Base-by-base conservation (phyloP, 2,888 invertebrate genomes). In the Polymixis flavicincta region DNA sequence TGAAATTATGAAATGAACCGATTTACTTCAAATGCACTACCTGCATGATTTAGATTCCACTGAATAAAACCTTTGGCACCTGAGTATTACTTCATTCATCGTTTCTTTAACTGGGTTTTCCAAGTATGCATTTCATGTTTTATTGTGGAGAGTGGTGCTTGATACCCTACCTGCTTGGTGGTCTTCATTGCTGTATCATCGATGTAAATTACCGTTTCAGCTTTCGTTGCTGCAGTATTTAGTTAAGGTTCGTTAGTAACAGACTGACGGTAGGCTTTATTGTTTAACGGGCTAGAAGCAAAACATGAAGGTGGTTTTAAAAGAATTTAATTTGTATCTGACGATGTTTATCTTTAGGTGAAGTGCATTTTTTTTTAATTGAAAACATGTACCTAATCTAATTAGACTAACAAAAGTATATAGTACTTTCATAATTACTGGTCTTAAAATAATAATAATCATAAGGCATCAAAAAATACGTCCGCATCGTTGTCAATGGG, bases 141-240 rank as follows among this genome's bases (percentile, higher is more conserved):
- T 4, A 11, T 28, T 54, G 25, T 14, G 8, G 4, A 42, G 19
- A 28, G n/a, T 83, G 45, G 37, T 25, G 4, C 55, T 67, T 60
- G 28, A 59, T 1, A 8, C 2, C 17, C 17, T 9, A 28, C 25
- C 8, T 73, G 14, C 11, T 1, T 42, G 32, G 57, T 73, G 66
- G 61, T 25, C n/a, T n/a, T n/a, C n/a, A n/a, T 32, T 84, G 86
- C 85, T 86, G 84, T 71, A 78, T 86, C 86, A 84, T 84, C 82
- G 74, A 73, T 76, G 77, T 84, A 84, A 82, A 84, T 74, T 71
- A 84, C 54, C 72, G 81, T 71, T 81, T 68, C 60, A 68, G 76
- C 67, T 73, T 77, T 71, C 75, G 65, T 68, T 82, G 75, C 65
- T 71, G 59, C 71, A 57, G 68, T 75, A 63, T 68, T 78, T 83